These are phyloP conservation scores for Eufriesea mexicana DNA, from an alignment of 1,140 invertebrate genomes.

Conservation along the genomic window DNA sequence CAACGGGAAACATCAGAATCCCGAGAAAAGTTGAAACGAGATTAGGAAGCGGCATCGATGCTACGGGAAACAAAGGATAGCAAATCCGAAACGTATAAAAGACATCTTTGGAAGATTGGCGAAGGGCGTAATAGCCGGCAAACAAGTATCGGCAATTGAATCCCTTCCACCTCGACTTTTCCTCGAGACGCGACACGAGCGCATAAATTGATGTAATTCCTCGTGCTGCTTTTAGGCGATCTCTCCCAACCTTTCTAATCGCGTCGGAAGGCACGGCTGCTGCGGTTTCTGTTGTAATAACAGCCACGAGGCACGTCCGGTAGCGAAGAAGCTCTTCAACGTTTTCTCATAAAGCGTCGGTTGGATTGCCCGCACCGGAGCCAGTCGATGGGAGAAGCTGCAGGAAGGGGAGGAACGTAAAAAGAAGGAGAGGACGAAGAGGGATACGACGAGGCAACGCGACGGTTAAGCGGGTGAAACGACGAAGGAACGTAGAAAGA, in stretches of 20 bases:
- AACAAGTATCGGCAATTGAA: constrained; percentile 14
- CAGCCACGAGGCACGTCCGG: constrained; percentile 72
- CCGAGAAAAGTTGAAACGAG: constrained; percentile 38
- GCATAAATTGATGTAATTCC: constrained; percentile 76
- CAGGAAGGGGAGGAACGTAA: constrained; percentile 16
- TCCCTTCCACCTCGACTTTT: constrained; percentile 38
- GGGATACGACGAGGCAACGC: neutral
- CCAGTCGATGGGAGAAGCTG: constrained; percentile 28
- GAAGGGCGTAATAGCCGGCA: constrained; percentile 21
- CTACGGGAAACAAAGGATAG: neutral
- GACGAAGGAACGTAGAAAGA: neutral
- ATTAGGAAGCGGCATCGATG: constrained; percentile 9
- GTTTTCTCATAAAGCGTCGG: constrained; percentile 74
- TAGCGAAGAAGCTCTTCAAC: constrained; percentile 70
- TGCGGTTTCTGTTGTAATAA: constrained; percentile 73
- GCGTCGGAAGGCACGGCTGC: constrained; percentile 41
- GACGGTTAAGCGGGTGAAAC: constrained; percentile 4
- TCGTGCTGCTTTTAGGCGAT: constrained; percentile 53
- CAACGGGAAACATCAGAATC: constrained; percentile 22
- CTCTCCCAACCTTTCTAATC: constrained; percentile 65
- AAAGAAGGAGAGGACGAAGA: constrained; percentile 22
- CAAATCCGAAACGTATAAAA: constrained; percentile 31
- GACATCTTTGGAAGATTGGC: constrained; percentile 54
- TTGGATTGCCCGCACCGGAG: constrained; percentile 53
- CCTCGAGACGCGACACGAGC: constrained; percentile 43